These are phyloP conservation scores for Datnioides undecimradiatus DNA, from an alignment of 2,113 vertebrate species.

Conservation along the genomic window DNA sequence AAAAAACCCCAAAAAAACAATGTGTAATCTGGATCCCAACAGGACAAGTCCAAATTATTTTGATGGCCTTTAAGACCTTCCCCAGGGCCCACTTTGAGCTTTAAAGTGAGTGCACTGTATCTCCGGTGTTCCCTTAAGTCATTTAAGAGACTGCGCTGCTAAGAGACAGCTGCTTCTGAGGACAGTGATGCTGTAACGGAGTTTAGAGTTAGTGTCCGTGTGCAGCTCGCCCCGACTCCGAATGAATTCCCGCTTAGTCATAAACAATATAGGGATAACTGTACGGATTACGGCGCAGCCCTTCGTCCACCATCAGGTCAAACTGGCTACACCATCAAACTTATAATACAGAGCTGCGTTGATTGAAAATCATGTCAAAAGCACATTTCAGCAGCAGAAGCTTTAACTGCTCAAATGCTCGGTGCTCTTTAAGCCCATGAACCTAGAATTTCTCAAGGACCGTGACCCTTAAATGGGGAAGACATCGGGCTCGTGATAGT, in stretches of 20 bases:
- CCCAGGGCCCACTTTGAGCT: neutral
- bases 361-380: neutral
- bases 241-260: neutral
- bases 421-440: neutral
- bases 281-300: neutral
- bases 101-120: neutral
- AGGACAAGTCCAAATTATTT: neutral
- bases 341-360: neutral
- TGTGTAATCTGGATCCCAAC: neutral
- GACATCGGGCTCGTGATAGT: neutral
- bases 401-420: neutral
- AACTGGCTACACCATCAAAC: neutral
- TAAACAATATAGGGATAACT: neutral
- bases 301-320: neutral
- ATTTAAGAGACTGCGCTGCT: neutral
- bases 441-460: neutral
- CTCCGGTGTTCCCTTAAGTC: neutral
- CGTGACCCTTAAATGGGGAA: neutral
- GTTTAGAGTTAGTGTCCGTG: neutral
- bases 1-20: neutral
- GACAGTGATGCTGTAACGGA: neutral
- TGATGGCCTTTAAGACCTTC: neutral
- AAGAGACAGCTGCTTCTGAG: neutral
- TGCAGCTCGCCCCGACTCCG: too few species aligned
- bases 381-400: neutral